Evolutionary conservation across 2,797 vertebrate species (phyloP), one percentile per base, ranked within the genome.

Genomic region (Tangara arthus): DNA sequence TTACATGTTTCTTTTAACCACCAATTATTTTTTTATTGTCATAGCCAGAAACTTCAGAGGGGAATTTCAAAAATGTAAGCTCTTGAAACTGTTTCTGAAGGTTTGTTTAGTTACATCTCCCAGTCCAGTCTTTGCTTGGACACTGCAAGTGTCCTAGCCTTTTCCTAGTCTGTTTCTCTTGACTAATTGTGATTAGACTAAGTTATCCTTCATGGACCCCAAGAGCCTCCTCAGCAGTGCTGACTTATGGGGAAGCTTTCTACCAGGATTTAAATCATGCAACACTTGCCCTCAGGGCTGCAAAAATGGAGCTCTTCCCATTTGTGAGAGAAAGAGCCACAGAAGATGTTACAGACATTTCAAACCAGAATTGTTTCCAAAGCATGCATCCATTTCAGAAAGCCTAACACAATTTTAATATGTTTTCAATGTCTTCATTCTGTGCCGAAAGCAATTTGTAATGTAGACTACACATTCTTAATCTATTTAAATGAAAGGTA

Each of bases 401-500:
- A 93, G 44, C 68, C 56, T 91, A 94, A 94, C 89, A 87, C 7
- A 1, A 90, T 96, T 96, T 88, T 91, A 96, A 88, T 90, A 89
- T 82, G 77, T 90, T 96, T 94, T 91, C 93, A 91, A 50, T 84
- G 87, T 90, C 66, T 83, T 95, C 41, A 53, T 89, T 91, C 85
- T 73, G 18, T 73, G 95, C 95, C 34, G 65, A 93, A 82, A 95
- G 91, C 94, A 90, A 95, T 96, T 96, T 97, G 89, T 91, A 94
- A 90, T 84, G 93, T 73, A 94, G 89, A 95, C 59, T 89, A 94
- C 91, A 90, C 66, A 64, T 84, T 95, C 96, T 94, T 95, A 94
- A 96, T 96, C 94, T 94, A 73, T 84, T 93, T 93, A 96, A 94
- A 88, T 57, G 91, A 91, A 95, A 97, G 93, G 93, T 90, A 97